A percentile compares a stretch with the other conserved stretches of the same genome.
These are phyloP conservation scores for Hirtodrosophila histrioides DNA, from an alignment of 2,888 invertebrate species.

Conservation along the genomic window DNA sequence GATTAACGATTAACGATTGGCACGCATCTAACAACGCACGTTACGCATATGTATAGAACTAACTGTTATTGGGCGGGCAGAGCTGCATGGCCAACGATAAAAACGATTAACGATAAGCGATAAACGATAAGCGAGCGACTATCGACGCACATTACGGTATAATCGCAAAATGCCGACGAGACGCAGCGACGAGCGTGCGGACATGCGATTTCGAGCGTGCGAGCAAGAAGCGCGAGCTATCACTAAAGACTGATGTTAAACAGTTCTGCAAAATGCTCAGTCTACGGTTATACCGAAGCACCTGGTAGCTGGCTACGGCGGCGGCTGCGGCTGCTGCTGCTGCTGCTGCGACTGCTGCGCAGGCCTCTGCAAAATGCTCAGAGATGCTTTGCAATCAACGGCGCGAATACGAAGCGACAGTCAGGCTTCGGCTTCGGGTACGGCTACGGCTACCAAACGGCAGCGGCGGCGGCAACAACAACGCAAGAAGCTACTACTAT, in stretches of 20 bases:
- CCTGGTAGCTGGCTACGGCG: slow-evolving; percentile 47
- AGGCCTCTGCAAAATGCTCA: slow-evolving; percentile 59
- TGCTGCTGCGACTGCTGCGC: slow-evolving; percentile 27
- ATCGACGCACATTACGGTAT: slow-evolving; percentile 33
- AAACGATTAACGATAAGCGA: slow-evolving; percentile 9
- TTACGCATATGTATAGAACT: not conserved
- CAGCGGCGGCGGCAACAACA: slow-evolving; percentile 44
- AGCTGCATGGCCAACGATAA: not conserved
- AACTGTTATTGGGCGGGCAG: no score
- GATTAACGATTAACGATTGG: slow-evolving; percentile 10
- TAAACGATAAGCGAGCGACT: not conserved
- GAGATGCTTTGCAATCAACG: slow-evolving; percentile 72
- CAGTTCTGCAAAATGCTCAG: slow-evolving; percentile 82
- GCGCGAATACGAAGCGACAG: slow-evolving; percentile 58
- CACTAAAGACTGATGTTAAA: slow-evolving; percentile 84
- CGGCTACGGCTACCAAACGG: slow-evolving; percentile 44
- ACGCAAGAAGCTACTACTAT: slow-evolving; percentile 65
- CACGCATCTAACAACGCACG: slow-evolving; percentile 26
- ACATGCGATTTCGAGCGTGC: slow-evolving; percentile 75
- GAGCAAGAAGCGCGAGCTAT: slow-evolving; percentile 83
- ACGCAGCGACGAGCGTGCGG: slow-evolving; percentile 50
- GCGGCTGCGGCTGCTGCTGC: slow-evolving; percentile 16
- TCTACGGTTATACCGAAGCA: slow-evolving; percentile 46
- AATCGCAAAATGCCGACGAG: slow-evolving; percentile 52
- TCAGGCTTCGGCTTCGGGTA: slow-evolving; percentile 58